These are phyloP conservation scores for Drosophila malerkotliana DNA, from an alignment of 1,140 invertebrate species.

Conservation along the genomic window DNA sequence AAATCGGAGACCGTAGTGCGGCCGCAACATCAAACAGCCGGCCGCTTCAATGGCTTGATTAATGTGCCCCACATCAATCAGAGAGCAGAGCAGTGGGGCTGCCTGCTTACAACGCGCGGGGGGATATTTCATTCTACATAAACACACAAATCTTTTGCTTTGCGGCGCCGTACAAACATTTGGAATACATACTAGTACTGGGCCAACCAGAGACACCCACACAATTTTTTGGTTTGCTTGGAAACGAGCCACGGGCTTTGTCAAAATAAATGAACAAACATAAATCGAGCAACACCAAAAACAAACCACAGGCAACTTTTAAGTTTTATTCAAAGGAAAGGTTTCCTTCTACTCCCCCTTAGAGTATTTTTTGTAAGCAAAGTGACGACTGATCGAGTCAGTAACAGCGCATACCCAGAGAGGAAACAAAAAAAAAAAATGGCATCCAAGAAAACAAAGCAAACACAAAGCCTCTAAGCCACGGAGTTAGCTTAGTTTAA, in stretches of 20 bases:
- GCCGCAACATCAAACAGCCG: slow-evolving; percentile 2
- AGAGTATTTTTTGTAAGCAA: slow-evolving; percentile 11
- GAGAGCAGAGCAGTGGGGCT: slow-evolving; percentile 22
- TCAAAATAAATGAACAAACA: slow-evolving; percentile 74
- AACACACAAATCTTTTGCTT: slow-evolving; percentile 52
- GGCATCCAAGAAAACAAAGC: slow-evolving; percentile 37
- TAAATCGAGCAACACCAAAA: slow-evolving; percentile 64
- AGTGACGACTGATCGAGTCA: slow-evolving; percentile 79
- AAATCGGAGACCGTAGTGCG: background rate
- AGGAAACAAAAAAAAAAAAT: slow-evolving; percentile 18
- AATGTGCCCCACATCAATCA: slow-evolving; percentile 60
- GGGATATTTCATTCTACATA: slow-evolving; percentile 29
- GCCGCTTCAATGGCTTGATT: slow-evolving; percentile 49
- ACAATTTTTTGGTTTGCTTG: slow-evolving; percentile 20
- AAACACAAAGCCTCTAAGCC: slow-evolving; percentile 36
- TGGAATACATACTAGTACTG: slow-evolving; percentile 10
- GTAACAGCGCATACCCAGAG: slow-evolving; percentile 36
- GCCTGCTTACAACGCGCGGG: slow-evolving; percentile 68
- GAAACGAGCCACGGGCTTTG: slow-evolving; percentile 42
- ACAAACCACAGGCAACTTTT: slow-evolving; percentile 16
- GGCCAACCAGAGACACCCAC: slow-evolving; percentile 40
- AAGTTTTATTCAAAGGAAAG: slow-evolving; percentile 29
- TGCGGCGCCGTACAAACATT: slow-evolving; percentile 50
- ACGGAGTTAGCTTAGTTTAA: slow-evolving; percentile 67
- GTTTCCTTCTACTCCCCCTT: slow-evolving; percentile 5